A percentile compares a stretch with the other conserved stretches of the same genome.
phyloP scores from a whole-genome alignment of 2,888 invertebrate genomes.

The Hemithea aestivaria region DNA sequence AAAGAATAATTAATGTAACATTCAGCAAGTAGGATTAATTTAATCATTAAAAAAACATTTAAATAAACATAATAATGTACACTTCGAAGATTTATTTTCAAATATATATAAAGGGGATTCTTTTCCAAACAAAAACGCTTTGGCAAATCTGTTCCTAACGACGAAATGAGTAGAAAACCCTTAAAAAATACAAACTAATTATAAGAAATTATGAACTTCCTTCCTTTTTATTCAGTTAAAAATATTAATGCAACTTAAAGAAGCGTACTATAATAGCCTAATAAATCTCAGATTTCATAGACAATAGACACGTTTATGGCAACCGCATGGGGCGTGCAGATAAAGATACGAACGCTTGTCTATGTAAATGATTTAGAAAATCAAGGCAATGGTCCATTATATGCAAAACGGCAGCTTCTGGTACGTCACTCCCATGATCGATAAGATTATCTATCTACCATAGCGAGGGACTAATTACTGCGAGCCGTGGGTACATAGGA shows the following conservation, averaged over 20 bases:
- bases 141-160: too few species aligned
- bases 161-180: too few species aligned
- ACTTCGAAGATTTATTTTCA: too few species aligned
- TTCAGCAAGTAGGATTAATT: too few species aligned
- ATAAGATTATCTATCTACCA: constrained; percentile 41
- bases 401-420: constrained; percentile 44
- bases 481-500: constrained; percentile 15
- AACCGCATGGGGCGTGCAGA: constrained; percentile 7
- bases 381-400: constrained; percentile 48
- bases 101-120: too few species aligned
- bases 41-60: too few species aligned
- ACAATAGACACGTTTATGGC: constrained; percentile 11
- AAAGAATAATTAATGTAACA: too few species aligned
- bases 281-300: constrained; percentile 10
- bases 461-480: constrained; percentile 25
- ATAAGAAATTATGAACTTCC: too few species aligned
- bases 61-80: too few species aligned
- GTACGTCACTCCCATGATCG: constrained; percentile 42
- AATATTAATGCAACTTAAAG: background rate
- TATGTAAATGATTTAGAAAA: constrained; percentile 43
- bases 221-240: too few species aligned
- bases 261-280: constrained; percentile 4
- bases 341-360: constrained; percentile 14
- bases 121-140: too few species aligned
- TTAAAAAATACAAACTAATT: too few species aligned